Base-by-base conservation (phyloP, 2,797 vertebrate species). In the Yasuhikotakia modesta region DNA sequence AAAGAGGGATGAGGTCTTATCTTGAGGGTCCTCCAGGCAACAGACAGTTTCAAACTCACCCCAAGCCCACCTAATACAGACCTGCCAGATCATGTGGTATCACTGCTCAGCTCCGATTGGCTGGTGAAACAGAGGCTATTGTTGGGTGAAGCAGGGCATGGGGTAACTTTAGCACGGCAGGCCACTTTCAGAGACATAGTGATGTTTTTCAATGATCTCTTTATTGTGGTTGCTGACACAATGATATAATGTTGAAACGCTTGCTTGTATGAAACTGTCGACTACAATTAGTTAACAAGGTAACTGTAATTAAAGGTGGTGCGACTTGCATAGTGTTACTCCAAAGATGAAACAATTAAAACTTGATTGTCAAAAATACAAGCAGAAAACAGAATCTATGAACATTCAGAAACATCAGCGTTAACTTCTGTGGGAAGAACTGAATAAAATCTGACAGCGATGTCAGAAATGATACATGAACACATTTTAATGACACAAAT, bases 181-280 rank as follows among this genome's bases (percentile, higher is more conserved):
- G 67, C 30, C 50, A 81, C 24, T 17, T 13, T 48, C 22, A 22
- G 61, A 84, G 78, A 32, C 19, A 7, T 24, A 32, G 82, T 83
- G 82, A 22, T 53, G 27, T 65, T 78, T 73, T 71, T 94, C 90
- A 92, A 93, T 81, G 93, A 85, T 94, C 91, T 92, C 92, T 98
- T 99, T 98, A 99, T 98, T 99, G 94, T 95, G 93, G 93, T 93
- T 93, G 92, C 91, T 92, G 92, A 94, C 92, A 90, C 92, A 93
- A 94, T 91, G 92, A 91, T 95, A 96, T 92, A 95, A 90, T 90
- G 89, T 91, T 94, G 84, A 90, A 93, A 94, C 90, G 91, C 91
- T 89, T 55, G 76, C 86, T 92, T 91, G 91, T 93, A 94, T 92
- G 91, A 93, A 94, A 87, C 87, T 83, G 88, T 89, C 82, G 82